Evolutionary conservation across 2,113 vertebrate genomes (phyloP), one percentile per base, ranked within the genome.

Genomic region (Gambusia affinis): DNA sequence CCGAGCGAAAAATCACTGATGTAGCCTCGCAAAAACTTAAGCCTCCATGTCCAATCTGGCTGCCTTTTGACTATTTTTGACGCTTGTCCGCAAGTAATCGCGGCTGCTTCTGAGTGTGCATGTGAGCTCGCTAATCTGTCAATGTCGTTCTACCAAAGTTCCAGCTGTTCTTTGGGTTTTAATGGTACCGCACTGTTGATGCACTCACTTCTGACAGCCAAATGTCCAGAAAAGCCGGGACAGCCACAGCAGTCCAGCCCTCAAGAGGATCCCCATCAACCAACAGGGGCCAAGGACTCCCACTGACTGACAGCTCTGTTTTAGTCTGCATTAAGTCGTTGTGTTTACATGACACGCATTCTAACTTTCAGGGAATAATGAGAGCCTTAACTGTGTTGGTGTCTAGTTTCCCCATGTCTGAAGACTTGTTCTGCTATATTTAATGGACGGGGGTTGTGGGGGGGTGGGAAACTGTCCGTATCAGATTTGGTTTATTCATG

Each of bases 401-500:
- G 75, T 87, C 73, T 82, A 47, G 60, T 76, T 85, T 71, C 81
- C 63, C 70, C 70, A 37, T 67, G 22, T 76, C 70, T 65, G 78
- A 82, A 72, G 67, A 27, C 64, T 37, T 68, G 70, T 72, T 78
- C 78, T 64, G 75, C 76, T 88, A 78, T 84, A 79, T 88, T 82
- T 89, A 90, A 88, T 88, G 83, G 84, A 87, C 83, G 77, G 76
- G 39, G 78, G 85, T 73, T 77, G 80, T 79, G 84, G 39, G 79
- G 85, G 76, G 80, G 79, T 79, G 84, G 84, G 39, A 81, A 35
- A 54, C 73, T 79, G 87, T 85, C 12, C 39, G 85, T 88, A 88
- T 91, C 85, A 79, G 80, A 84, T 89, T 92, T 90, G 84, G 89
- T 92, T 92, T 90, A 93, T 91, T 93, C 86, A 91, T 91, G 80